These are phyloP conservation scores for Drosophila bifasciata DNA, from an alignment of 1,140 invertebrate genomes.

Conservation along the genomic window DNA sequence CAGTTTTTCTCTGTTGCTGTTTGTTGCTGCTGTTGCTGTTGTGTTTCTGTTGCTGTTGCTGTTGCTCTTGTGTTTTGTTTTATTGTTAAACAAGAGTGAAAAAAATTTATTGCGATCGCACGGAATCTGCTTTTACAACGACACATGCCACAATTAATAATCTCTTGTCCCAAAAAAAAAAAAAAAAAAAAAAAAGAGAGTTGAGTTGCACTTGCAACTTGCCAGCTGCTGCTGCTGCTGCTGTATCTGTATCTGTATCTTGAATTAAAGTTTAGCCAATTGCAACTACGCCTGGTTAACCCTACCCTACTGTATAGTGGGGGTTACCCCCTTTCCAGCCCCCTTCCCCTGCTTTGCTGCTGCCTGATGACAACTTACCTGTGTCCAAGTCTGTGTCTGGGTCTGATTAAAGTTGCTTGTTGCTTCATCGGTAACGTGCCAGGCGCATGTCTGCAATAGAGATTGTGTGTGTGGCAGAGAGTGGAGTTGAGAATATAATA, in stretches of 20 bases:
- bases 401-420: conserved; percentile 76
- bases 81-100: conserved; percentile 43
- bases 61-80: conserved; percentile 37
- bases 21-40: conserved; percentile 25
- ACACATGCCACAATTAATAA: conserved; percentile 80
- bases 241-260: conserved; percentile 35
- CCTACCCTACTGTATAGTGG: too few relatives aligned
- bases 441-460: conserved; percentile 70
- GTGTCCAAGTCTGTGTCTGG: conserved; percentile 66
- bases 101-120: conserved; percentile 78
- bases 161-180: conserved; percentile 35
- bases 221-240: conserved; percentile 24
- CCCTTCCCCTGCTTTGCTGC: neutral
- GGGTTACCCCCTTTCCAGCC: neutral
- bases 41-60: conserved; percentile 36
- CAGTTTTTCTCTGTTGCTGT: conserved; percentile 57
- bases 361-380: conserved; percentile 73
- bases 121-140: conserved; percentile 70
- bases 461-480: conserved; percentile 15
- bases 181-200: conserved; percentile 33
- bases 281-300: conserved; percentile 37
- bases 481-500: conserved; percentile 42
- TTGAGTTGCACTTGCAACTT: conserved; percentile 6
- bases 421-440: conserved; percentile 80
- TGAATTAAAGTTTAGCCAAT: conserved; percentile 78